A percentile compares a stretch with the other conserved stretches of the same genome.
Evolutionary conservation across 35 echinoderm and acorn worm species (phyloP).

Genomic region (Chiridota heheva): DNA sequence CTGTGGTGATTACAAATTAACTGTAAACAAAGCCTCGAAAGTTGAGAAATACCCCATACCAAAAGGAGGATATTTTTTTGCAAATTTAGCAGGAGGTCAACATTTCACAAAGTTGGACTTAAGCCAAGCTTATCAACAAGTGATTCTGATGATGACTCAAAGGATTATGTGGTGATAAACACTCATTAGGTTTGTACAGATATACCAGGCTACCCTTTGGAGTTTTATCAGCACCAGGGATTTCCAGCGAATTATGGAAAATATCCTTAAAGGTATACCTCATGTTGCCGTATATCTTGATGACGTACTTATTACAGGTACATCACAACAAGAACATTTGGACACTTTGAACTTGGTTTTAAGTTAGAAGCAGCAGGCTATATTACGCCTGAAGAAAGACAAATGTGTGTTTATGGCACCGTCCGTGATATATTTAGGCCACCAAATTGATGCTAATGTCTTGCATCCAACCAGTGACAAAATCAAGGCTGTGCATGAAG

Average conservation of each 20-base stretch:
- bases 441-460: slow-evolving; percentile 50
- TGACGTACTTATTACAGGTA: slow-evolving; percentile 53
- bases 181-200: too few relatives aligned
- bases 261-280: slow-evolving; percentile 2
- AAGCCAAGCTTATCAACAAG: background rate
- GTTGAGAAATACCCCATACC: slow-evolving; percentile 14
- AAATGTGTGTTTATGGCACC: slow-evolving; percentile 39
- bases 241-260: slow-evolving; percentile 51
- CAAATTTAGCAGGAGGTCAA: background rate
- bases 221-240: too few relatives aligned
- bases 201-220: too few relatives aligned
- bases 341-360: slow-evolving; percentile 12
- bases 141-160: background rate
- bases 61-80: slow-evolving; percentile 1
- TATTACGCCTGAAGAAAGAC: slow-evolving; percentile 16
- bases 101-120: slow-evolving; percentile 11
- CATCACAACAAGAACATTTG: slow-evolving; percentile 29
- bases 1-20: slow-evolving; percentile 18
- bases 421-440: slow-evolving; percentile 39
- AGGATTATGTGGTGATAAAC: too few relatives aligned
- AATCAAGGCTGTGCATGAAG: slow-evolving; percentile 34
- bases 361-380: background rate
- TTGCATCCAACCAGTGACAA: slow-evolving; percentile 49
- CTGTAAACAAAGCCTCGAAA: background rate
- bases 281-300: slow-evolving; percentile 14